Base-by-base conservation (phyloP, 2,113 vertebrate genomes). In the Pseudolaguvia tuberculata region DNA sequence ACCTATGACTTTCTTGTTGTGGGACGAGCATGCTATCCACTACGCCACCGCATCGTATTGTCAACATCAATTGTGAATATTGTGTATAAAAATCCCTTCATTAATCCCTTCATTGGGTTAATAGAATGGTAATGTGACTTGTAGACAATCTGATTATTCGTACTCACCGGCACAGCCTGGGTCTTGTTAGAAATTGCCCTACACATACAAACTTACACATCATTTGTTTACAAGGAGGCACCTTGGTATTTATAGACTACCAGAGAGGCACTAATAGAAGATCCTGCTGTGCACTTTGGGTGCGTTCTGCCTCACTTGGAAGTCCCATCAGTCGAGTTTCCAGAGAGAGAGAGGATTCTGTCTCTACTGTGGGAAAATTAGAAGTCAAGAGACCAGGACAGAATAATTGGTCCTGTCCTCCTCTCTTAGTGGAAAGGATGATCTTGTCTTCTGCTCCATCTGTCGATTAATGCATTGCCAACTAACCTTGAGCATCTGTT, bases 181-280 rank as follows among this genome's bases (percentile, higher is more conserved):
- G 45, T 27, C 42, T 66, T 66, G 63, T 48, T 66, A 48, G 42
- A 42, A 27, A 21, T 27, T 50, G 8, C 23, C 21, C 23, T 48
- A 21, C 15, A 25, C 56, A 35, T 17, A 31, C 56, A 59, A 25
- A 59, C 17, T 15, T 25, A 58, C n/a, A 48, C 42, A 45, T 2
- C 48, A 27, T 27, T 25, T 66, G 63, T 66, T 66, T 66, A 66
- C 48, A 15, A 66, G 39, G 2, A 23, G 61, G 42, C 45, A 20
- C n/a, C 61, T 63, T 6, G 15, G 21, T 65, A 39, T 45, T 23
- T 65, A 45, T 47, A 65, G 13, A 23, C 61, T 21, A 65, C 61
- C 61, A 8, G 13, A 65, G 63, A 66, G 63, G 3, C 14, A 66
- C 63, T 66, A 66, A 48, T 48, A 48, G 42, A 66, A 66, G 45